Evolutionary conservation across 2,113 vertebrate genomes (phyloP).

Genomic region (Odocoileus hemionus): DNA sequence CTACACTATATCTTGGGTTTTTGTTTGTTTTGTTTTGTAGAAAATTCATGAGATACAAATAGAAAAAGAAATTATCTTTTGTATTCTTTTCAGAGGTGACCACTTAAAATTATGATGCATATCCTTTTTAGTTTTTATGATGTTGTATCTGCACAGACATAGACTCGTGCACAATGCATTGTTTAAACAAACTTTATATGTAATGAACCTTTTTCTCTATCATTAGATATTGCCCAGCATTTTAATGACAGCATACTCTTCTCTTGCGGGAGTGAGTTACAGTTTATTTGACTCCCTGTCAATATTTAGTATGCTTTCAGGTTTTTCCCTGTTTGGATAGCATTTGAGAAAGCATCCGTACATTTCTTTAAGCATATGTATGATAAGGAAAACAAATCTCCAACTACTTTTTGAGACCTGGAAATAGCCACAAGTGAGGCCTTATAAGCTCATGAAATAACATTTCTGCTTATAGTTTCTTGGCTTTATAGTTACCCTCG

Average conservation of each 20-base stretch:
- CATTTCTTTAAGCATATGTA: neutral
- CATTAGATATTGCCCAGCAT: neutral
- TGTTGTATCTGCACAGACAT: neutral
- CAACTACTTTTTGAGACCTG: neutral
- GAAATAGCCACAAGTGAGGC: neutral
- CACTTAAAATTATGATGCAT: conserved; percentile 8
- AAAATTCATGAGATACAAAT: conserved; percentile 19
- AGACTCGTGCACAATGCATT: neutral
- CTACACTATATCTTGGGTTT: neutral
- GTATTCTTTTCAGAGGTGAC: conserved; percentile 11
- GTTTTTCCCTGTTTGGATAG: neutral
- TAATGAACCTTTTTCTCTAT: neutral
- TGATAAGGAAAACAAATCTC: conserved; percentile 1
- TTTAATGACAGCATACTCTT: neutral
- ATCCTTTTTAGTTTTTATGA: neutral
- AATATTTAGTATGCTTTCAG: neutral
- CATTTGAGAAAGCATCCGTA: neutral
- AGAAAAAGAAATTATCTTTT: conserved; percentile 28
- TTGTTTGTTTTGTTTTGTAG: neutral
- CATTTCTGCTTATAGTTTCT: neutral
- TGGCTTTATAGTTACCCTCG: neutral
- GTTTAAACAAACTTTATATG: neutral
- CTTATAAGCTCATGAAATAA: neutral
- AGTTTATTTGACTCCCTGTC: conserved; percentile 7
- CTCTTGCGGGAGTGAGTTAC: neutral